phyloP scores from a whole-genome alignment of 2,888 invertebrate genomes.

The Diarsia mendica region DNA sequence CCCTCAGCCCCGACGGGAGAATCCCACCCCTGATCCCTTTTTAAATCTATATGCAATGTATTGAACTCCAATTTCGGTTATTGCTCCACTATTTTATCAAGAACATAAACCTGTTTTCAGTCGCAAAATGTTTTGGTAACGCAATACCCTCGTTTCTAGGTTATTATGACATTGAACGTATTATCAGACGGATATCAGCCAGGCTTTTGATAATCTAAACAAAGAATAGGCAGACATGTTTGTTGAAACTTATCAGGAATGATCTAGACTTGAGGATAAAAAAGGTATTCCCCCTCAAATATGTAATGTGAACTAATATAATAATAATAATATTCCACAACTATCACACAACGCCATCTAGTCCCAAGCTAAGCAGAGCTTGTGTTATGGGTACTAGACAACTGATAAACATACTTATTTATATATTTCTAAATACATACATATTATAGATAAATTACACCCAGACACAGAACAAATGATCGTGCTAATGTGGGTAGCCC shows the following conservation, averaged over 20 bases:
- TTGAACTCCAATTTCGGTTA: slow-evolving; percentile 4
- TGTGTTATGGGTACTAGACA: no score
- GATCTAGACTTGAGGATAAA: slow-evolving; percentile 16
- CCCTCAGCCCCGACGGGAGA: no score
- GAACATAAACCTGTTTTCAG: slow-evolving; percentile 5
- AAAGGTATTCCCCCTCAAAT: slow-evolving; percentile 39
- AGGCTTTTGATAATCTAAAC: slow-evolving; percentile 25
- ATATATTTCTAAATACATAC: no score
- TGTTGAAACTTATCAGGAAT: slow-evolving; percentile 20
- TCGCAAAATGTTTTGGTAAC: slow-evolving; percentile 13
- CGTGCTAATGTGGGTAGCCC: no score
- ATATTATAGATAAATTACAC: no score
- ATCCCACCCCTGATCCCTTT: no score
- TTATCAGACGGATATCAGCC: slow-evolving; percentile 34
- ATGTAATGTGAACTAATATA: not conserved
- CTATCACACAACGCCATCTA: no score
- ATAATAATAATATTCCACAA: no score
- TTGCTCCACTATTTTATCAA: not conserved
- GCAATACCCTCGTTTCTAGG: slow-evolving; percentile 27
- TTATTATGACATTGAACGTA: slow-evolving; percentile 34
- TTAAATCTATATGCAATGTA: not conserved
- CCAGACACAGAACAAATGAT: no score
- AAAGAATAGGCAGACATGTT: slow-evolving; percentile 40
- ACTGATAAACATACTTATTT: no score
- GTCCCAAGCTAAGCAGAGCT: no score